Base-by-base conservation (phyloP, 2,113 vertebrate species). In the Nesoenas mayeri region DNA sequence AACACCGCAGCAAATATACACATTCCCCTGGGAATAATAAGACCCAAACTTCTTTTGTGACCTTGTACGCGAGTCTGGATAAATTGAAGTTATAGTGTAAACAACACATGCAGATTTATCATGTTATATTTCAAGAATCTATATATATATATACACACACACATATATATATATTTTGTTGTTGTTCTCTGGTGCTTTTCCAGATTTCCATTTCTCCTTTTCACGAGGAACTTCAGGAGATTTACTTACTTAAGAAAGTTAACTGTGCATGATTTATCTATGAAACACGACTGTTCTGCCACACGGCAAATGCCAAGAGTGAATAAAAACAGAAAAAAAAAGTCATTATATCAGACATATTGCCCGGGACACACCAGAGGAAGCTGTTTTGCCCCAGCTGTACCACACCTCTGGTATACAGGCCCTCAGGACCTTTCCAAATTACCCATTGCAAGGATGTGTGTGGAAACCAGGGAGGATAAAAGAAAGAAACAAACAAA, bases 21-120 rank as follows among this genome's bases (percentile, higher is more conserved):
- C 73, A 93, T 48, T 48, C 81, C 80, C 38, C 53, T 8, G 9
- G 69, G 71, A 81, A 84, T 89, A 60, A 60, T 74, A 81, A 73
- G 48, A 14, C 11, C 28, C 62, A 67, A 92, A 34, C 24, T 80
- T 83, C 70, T 93, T 91, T 65, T 78, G 65, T 92, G 95, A 97
- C 85, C 75, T 94, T 91, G 77, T 47, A 13, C 65, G 40, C 28
- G 19, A 86, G 69, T 26, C 34, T 54, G 65, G 89, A 74, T n/a
- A 71, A 88, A 81, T 17, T 15, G 42, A 85, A 91, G 50, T 71
- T 50, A 85, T 0, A 5, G 44, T 32, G 69, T 74, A 88, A 95
- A 95, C 70, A 95, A 82, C 66, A 64, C 15, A 88, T 16, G 61
- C 70, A 79, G 73, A 94, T 81, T 75, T 53, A 69, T 32, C 40